Conservation (phyloP, 2,113 vertebrate species). For the Saguinus imperator region DNA sequence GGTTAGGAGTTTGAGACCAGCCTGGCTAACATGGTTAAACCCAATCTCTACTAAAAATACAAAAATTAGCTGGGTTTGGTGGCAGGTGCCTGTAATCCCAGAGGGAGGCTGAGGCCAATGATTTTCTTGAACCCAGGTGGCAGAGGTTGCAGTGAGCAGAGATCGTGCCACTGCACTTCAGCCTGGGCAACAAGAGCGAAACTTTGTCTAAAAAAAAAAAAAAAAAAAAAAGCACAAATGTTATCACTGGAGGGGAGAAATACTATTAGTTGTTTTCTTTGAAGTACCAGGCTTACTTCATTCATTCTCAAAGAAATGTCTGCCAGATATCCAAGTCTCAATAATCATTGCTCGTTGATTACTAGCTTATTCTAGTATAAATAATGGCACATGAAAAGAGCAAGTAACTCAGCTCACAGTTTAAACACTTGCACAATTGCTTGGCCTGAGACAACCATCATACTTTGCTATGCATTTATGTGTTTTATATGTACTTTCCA, state of each 20-base stretch:
- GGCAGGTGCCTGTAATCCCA: too few species aligned
- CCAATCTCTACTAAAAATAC: too few species aligned
- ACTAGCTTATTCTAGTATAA: neutral
- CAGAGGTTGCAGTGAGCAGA: too few species aligned
- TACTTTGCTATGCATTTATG: too few species aligned
- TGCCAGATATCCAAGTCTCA: neutral
- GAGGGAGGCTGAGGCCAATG: too few species aligned
- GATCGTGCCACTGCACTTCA: too few species aligned
- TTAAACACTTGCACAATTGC: neutral
- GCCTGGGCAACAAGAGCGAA: too few species aligned
- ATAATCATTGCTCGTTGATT: neutral
- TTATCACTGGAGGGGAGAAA: neutral
- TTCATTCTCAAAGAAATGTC: neutral
- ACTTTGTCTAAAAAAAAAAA: too few species aligned
- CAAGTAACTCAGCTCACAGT: neutral
- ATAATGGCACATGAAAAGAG: neutral
- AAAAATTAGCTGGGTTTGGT: too few species aligned
- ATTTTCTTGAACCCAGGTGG: too few species aligned
- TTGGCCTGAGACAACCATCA: neutral
- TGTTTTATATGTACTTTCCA: neutral
- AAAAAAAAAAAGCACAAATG: neutral
- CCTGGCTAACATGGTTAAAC: too few species aligned
- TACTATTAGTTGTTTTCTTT: conserved; percentile 10
- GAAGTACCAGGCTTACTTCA: neutral
- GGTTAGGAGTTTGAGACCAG: too few species aligned